A percentile compares a stretch with the other conserved stretches of the same genome.
These are phyloP conservation scores for Moxostoma hubbsi DNA, from an alignment of 2,797 vertebrate species.

Conservation along the genomic window DNA sequence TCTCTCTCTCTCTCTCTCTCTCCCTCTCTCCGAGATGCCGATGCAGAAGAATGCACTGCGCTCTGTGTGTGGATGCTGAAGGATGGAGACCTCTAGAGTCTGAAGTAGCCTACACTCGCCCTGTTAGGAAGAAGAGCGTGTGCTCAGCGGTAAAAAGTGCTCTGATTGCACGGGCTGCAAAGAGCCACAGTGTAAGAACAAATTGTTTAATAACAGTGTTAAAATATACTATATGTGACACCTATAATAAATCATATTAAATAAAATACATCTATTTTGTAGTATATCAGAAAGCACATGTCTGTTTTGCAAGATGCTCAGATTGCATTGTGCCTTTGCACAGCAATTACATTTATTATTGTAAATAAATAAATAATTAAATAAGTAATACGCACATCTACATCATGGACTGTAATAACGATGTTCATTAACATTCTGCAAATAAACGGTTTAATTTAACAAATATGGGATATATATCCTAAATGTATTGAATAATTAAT, in stretches of 20 bases:
- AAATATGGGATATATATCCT: too few species aligned
- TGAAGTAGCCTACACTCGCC: conserved; percentile 64
- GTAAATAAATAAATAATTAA: too few species aligned
- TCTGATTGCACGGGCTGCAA: not conserved
- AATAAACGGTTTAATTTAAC: too few species aligned
- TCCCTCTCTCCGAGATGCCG: conserved; percentile 60
- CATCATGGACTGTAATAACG: too few species aligned
- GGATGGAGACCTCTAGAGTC: conserved; percentile 87
- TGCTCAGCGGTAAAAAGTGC: not conserved
- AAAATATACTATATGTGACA: not conserved
- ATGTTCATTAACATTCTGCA: too few species aligned
- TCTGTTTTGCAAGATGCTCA: too few species aligned
- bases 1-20: conserved; percentile 69
- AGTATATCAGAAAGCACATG: too few species aligned
- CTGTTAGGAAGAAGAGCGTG: conserved; percentile 45
- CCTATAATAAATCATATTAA: not conserved
- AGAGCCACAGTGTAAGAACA: not conserved
- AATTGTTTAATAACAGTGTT: not conserved
- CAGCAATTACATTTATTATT: too few species aligned
- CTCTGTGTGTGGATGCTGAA: conserved; percentile 73
- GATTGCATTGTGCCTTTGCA: too few species aligned
- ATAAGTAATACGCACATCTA: too few species aligned
- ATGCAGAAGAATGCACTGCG: conserved; percentile 63
- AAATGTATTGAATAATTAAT: too few species aligned
- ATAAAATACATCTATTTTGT: too few species aligned